phyloP scores from a whole-genome alignment of 2,797 vertebrate species.

The Sebastes trivittatus region DNA sequence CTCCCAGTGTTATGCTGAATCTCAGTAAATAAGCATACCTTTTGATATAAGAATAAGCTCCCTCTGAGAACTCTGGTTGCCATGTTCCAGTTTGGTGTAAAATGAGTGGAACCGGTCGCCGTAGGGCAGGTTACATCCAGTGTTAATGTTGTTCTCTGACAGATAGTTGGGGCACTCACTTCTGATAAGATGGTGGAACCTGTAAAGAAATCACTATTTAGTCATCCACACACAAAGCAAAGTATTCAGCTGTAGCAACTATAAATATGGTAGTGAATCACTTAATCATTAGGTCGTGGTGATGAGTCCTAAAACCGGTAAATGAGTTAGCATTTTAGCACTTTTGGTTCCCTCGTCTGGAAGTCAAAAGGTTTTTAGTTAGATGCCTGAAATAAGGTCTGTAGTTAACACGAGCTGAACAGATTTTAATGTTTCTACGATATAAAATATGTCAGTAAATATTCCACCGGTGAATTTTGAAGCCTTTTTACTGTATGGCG shows the following conservation, averaged over 20 bases:
- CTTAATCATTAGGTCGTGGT: no score
- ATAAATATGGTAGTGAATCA: no score
- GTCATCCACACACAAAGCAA: background rate
- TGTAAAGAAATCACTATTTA: conserved; percentile 26
- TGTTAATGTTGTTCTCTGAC: conserved; percentile 17
- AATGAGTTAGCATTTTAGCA: no score
- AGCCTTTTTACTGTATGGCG: no score
- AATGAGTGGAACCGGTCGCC: background rate
- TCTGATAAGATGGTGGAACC: background rate
- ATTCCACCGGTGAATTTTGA: no score
- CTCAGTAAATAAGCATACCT: conserved; percentile 60
- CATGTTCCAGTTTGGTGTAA: conserved; percentile 35
- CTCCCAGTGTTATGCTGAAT: background rate
- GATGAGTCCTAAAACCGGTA: no score
- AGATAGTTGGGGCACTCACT: conserved; percentile 61
- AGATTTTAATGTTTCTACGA: no score
- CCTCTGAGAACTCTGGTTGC: fast-evolving
- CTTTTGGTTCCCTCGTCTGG: no score
- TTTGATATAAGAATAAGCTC: fast-evolving
- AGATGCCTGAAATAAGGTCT: no score
- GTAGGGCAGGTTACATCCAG: conserved; percentile 59
- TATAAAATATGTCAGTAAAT: no score
- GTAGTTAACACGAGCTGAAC: no score
- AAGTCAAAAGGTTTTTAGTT: no score
- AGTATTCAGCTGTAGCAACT: background rate